These are phyloP conservation scores for Orthonychiurus folsomi DNA, from an alignment of 2,888 invertebrate genomes.

Conservation along the genomic window DNA sequence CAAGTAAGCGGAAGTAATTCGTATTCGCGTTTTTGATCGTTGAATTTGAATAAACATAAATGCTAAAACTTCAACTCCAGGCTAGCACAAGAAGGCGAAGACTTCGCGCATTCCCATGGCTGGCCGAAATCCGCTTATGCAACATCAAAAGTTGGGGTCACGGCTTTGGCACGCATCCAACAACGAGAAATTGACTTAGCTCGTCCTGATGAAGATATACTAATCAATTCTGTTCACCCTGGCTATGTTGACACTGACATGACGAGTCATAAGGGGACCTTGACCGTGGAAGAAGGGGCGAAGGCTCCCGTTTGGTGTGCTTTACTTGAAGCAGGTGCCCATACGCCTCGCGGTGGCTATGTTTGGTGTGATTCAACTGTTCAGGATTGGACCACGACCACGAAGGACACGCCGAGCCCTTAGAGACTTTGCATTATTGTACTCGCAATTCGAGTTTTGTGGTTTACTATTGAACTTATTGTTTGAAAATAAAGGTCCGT, in stretches of 20 bases:
- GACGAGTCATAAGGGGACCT: conserved; percentile 57
- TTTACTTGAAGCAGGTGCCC: conserved; percentile 47
- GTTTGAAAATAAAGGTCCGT: no score
- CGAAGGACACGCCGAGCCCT: no score
- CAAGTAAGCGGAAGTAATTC: no score
- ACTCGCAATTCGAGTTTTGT: no score
- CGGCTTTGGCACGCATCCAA: conserved; percentile 58
- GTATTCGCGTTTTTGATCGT: no score
- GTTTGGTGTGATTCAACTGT: conserved; percentile 55
- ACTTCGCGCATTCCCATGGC: conserved; percentile 46
- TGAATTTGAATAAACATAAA: neutral
- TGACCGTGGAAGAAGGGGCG: conserved; percentile 53
- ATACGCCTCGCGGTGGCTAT: conserved; percentile 54
- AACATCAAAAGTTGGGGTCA: conserved; percentile 65
- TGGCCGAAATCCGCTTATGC: conserved; percentile 60
- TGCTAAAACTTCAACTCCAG: neutral
- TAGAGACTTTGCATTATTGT: no score
- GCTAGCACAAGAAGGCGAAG: no score
- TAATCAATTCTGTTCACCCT: conserved; percentile 63
- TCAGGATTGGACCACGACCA: conserved; percentile 53
- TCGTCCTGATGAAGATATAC: conserved; percentile 51
- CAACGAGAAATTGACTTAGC: conserved; percentile 53
- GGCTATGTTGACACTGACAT: conserved; percentile 74
- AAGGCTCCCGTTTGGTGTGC: conserved; percentile 55
- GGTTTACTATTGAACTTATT: no score